Evolutionary conservation across 2,888 invertebrate genomes (phyloP).

Genomic region (Autographa gamma): DNA sequence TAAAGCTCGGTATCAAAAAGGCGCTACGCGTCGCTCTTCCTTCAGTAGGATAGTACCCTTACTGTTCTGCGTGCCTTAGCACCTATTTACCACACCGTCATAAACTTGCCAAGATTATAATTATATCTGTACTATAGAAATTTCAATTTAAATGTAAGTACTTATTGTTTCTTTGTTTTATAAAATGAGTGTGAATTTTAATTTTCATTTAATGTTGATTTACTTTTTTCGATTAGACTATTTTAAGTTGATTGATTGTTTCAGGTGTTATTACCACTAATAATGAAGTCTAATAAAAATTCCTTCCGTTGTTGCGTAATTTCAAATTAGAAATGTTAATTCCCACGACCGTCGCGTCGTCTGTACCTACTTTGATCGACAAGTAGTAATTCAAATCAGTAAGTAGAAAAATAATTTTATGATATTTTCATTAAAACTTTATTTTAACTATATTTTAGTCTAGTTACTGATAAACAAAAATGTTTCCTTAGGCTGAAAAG

Average conservation of each 20-base stretch:
- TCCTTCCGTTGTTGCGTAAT: slow-evolving; percentile 4
- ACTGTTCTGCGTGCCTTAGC: slow-evolving; percentile 16
- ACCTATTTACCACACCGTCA: slow-evolving; percentile 14
- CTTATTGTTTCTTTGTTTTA: slow-evolving; percentile 41
- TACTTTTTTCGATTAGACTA: slow-evolving; percentile 24
- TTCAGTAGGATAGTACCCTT: not conserved
- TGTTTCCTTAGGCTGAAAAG: too few relatives aligned
- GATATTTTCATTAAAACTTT: not conserved
- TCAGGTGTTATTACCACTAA: slow-evolving; percentile 34
- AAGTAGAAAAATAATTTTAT: not conserved
- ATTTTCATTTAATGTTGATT: slow-evolving; percentile 42
- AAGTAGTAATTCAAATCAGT: not conserved
- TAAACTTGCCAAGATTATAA: slow-evolving; percentile 16
- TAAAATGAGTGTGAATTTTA: slow-evolving; percentile 30
- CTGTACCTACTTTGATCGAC: not conserved
- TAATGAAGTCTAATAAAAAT: slow-evolving; percentile 23
- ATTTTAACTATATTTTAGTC: too few relatives aligned
- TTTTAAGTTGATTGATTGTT: slow-evolving; percentile 22
- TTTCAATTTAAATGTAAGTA: slow-evolving; percentile 29
- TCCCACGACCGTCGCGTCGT: not conserved
- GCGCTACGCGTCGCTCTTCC: not conserved
- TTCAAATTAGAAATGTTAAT: not conserved
- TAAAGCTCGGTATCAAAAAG: not conserved
- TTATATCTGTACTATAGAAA: slow-evolving; percentile 15
- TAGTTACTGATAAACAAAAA: too few relatives aligned